Percentiles rank a stretch among this genome's conserved stretches.
Conservation (phyloP, 2,888 invertebrate genomes). For the Tortrix viridana region DNA sequence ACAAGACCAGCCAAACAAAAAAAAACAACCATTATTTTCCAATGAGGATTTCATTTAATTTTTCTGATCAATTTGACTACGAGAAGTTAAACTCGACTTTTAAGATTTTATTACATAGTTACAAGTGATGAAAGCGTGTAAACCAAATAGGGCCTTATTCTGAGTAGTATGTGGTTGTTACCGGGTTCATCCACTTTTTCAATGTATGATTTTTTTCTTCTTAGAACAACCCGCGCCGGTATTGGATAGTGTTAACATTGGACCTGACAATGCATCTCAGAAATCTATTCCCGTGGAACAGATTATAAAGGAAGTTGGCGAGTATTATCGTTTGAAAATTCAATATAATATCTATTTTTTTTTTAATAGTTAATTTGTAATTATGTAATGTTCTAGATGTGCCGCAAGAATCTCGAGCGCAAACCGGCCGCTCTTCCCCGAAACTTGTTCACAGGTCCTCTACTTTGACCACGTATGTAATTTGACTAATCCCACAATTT, state of each 20-base stretch:
- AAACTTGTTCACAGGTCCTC: constrained; percentile 85
- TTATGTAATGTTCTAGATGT: constrained; percentile 51
- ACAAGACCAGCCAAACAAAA: no score
- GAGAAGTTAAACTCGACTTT: no score
- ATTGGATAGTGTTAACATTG: constrained; percentile 58
- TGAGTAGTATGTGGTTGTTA: no score
- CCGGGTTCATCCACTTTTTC: no score
- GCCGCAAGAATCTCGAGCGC: constrained; percentile 60
- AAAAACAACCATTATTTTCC: no score
- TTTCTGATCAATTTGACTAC: no score
- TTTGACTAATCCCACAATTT: background rate
- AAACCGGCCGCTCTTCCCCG: constrained; percentile 60
- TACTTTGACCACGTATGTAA: constrained; percentile 81
- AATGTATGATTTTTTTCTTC: background rate
- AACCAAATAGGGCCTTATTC: no score
- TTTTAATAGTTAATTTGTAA: background rate
- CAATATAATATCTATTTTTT: background rate
- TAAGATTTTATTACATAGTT: no score
- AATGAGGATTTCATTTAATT: no score
- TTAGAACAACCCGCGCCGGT: constrained; percentile 44
- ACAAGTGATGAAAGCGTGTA: no score
- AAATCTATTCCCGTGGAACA: constrained; percentile 69
- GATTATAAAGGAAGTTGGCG: constrained; percentile 70
- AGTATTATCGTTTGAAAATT: constrained; percentile 41
- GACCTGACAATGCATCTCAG: constrained; percentile 58